Percentiles rank a stretch among this genome's conserved stretches.
Evolutionary conservation across 2,113 vertebrate species (phyloP).

Genomic region (Cebus imitator): DNA sequence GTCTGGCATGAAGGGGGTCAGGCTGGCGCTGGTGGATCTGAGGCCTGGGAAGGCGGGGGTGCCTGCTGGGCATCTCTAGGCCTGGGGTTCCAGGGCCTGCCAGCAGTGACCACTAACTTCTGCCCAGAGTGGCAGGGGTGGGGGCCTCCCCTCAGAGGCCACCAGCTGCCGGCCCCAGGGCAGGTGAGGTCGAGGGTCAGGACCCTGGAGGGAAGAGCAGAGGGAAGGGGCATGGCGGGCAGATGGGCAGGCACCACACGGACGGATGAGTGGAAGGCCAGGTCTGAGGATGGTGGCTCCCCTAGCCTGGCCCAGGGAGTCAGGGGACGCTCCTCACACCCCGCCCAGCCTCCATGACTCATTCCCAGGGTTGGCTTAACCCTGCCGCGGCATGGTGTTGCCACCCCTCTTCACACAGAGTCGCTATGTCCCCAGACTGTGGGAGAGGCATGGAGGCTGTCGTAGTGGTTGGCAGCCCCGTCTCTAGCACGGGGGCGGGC

Average conservation of each 20-base stretch:
- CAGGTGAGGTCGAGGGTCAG: neutral
- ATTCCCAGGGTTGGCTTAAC: neutral
- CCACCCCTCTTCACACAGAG: neutral
- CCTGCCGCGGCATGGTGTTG: neutral
- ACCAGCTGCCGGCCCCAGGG: neutral
- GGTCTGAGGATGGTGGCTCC: neutral
- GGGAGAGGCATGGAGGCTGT: too few species aligned
- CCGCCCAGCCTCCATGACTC: neutral
- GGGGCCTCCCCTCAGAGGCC: neutral
- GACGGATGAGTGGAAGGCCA: neutral
- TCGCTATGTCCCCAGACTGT: neutral
- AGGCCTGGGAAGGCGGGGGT: neutral
- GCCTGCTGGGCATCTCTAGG: neutral
- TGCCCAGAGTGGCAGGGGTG: too few species aligned
- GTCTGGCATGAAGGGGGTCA: neutral
- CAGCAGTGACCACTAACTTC: neutral
- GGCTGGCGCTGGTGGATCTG: neutral
- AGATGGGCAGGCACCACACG: rapidly evolving
- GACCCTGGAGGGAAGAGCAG: neutral
- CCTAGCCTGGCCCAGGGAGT: neutral
- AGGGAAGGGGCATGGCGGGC: rapidly evolving
- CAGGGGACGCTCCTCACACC: neutral
- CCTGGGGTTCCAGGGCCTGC: neutral
- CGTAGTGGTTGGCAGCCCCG: neutral
- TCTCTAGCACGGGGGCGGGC: neutral